Base-by-base conservation (phyloP, 2,888 invertebrate genomes). In the Ennomos quercinarius region DNA sequence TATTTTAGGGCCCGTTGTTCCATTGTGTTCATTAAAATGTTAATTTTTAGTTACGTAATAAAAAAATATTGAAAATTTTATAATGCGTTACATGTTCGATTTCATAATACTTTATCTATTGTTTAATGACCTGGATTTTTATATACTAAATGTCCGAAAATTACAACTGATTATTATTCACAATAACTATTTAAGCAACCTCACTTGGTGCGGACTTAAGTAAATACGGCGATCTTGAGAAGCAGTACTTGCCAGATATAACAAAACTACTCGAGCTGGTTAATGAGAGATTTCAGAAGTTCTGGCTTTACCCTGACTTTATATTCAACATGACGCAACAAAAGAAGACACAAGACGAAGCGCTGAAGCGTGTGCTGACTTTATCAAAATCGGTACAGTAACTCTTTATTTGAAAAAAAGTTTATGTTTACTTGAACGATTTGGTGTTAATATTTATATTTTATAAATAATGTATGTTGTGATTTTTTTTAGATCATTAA, bases 301-400 rank as follows among this genome's bases (percentile, higher is more conserved):
- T 48, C 38, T 63, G 63, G 58, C 40, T 59, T 8, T 41, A 53
- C 11, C 53, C 9, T 9, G 49, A 59, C 9, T 45, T 36, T 10
- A 45, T 59, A 8, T 59, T 49, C 11, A 49, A 39, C 2, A 12
- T 48, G 9, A 54, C 48, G 9, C n/a, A n/a, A 35, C 9, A 17
- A 35, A 41, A 54, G 44, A 11, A 40, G 34, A 35, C 27, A 41
- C 37, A 17, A 17, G 41, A 49, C 9, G 10, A 34, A 45, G 17
- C 35, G 1, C 9, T 45, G 5, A 12, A 13, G 5, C 9, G 12
- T 9, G 34, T 59, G 4, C 8, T 34, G 8, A 10, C 8, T n/a
- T 17, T 48, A n/a, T 48, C 48, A 17, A 48, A 48, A 39, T 38
- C 27, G 38, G 48, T 48, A 48, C 17, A 4, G 9, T 10, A 34